A percentile compares a stretch with the other conserved stretches of the same genome.
phyloP scores from a whole-genome alignment of 2,113 vertebrate species.

The Otocyon megalotis region DNA sequence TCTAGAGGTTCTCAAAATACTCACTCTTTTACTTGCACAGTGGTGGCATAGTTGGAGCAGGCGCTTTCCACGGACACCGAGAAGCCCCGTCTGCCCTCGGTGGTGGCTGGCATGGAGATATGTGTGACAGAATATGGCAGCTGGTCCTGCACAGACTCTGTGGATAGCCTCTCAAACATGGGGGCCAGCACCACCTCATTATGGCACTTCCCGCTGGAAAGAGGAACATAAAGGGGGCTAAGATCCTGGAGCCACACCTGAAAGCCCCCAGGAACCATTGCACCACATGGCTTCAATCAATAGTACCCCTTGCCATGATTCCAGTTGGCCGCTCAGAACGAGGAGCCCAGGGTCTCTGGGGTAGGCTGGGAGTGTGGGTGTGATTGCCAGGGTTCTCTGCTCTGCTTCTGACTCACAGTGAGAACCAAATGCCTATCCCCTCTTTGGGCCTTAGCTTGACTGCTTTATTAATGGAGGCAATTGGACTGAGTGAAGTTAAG shows the following conservation, averaged over 20 bases:
- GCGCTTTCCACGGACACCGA: conserved; percentile 92
- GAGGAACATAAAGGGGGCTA: conserved; percentile 52
- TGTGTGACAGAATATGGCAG: conserved; percentile 96
- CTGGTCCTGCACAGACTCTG: conserved; percentile 92
- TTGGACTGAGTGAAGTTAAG: background rate
- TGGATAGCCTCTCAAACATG: conserved; percentile 95
- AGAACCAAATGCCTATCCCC: background rate
- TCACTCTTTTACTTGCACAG: conserved; percentile 97
- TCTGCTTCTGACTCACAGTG: background rate
- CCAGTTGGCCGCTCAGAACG: background rate
- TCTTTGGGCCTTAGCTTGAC: background rate
- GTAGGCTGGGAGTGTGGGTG: background rate
- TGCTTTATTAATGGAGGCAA: background rate
- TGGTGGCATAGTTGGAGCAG: conserved; percentile 90
- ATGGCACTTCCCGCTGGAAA: conserved; percentile 94
- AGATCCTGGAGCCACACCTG: background rate
- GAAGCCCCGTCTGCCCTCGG: conserved; percentile 94
- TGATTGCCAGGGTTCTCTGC: background rate
- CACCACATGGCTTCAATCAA: background rate
- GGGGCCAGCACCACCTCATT: conserved; percentile 95
- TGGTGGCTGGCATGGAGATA: conserved; percentile 95
- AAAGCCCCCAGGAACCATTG: background rate
- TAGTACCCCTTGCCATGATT: background rate
- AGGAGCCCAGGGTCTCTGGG: background rate
- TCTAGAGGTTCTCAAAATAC: conserved; percentile 80